A percentile compares a stretch with the other conserved stretches of the same genome.
Evolutionary conservation across 2,113 vertebrate species (phyloP).

Genomic region (Perca fluviatilis): DNA sequence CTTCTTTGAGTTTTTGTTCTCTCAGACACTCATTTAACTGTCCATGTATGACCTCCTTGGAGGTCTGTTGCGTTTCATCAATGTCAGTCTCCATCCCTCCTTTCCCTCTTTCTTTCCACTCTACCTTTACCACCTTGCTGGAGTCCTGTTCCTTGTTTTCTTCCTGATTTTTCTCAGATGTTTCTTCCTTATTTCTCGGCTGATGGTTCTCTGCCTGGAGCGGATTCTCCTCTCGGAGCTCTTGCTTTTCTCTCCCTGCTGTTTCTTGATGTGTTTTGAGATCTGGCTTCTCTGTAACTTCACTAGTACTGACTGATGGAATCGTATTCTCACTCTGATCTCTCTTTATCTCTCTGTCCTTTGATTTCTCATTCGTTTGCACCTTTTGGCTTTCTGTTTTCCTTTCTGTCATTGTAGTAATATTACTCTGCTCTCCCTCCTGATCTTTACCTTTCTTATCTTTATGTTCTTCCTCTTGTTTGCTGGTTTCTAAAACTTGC

Average conservation of each 20-base stretch:
- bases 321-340: neutral
- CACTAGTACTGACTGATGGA: neutral
- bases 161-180: neutral
- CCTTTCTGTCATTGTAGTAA: too few species aligned
- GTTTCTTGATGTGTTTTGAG: neutral
- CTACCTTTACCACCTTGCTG: neutral
- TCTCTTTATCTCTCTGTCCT: neutral
- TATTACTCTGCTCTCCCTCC: neutral
- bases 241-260: too few species aligned
- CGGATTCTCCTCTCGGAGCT: too few species aligned
- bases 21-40: too few species aligned
- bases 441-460: neutral
- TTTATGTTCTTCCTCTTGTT: too few species aligned
- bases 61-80: too few species aligned
- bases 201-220: neutral
- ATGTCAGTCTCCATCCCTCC: too few species aligned
- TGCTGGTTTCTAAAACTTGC: too few species aligned
- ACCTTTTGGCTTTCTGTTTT: neutral
- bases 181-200: neutral
- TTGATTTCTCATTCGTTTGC: accelerated
- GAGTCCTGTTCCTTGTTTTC: neutral
- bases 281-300: neutral
- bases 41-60: too few species aligned
- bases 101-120: too few species aligned
- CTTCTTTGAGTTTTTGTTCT: too few species aligned